A percentile compares a stretch with the other conserved stretches of the same genome.
These are phyloP conservation scores for Erinaceus europaeus DNA, from an alignment of 2,113 vertebrate species.

Conservation along the genomic window DNA sequence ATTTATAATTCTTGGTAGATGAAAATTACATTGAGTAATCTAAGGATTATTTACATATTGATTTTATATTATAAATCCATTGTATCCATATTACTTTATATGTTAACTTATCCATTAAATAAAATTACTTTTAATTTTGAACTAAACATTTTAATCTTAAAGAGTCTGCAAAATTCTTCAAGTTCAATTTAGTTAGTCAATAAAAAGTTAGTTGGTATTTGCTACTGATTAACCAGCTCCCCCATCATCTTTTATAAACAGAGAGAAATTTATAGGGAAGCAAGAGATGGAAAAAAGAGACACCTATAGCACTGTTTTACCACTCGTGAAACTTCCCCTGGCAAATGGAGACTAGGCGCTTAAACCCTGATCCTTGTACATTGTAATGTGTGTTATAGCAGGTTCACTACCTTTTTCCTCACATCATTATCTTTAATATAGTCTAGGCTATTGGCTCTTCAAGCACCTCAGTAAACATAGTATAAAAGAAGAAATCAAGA, in stretches of 20 bases:
- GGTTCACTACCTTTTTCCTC: too few relatives aligned
- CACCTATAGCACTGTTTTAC: too few relatives aligned
- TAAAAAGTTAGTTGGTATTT: background rate
- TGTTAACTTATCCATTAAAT: background rate
- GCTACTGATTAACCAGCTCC: background rate
- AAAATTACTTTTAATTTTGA: constrained; percentile 17
- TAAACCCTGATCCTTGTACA: too few relatives aligned
- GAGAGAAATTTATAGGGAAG: too few relatives aligned
- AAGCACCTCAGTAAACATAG: background rate
- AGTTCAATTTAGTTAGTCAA: background rate
- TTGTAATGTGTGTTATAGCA: too few relatives aligned
- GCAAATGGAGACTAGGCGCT: too few relatives aligned
- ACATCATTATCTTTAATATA: background rate
- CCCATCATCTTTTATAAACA: too few relatives aligned
- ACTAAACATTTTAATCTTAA: background rate
- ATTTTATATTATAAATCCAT: background rate
- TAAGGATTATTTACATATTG: background rate
- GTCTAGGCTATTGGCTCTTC: background rate
- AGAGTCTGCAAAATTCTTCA: background rate
- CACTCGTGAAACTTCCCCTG: too few relatives aligned
- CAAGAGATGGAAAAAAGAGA: too few relatives aligned
- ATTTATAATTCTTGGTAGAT: background rate
- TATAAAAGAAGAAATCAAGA: background rate
- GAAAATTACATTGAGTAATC: constrained; percentile 17
- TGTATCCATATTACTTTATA: constrained; percentile 6